Percentiles rank a stretch among this genome's conserved stretches.
Conservation (phyloP, 64 coral and sea anemone genomes). For the Montipora efflorescens region DNA sequence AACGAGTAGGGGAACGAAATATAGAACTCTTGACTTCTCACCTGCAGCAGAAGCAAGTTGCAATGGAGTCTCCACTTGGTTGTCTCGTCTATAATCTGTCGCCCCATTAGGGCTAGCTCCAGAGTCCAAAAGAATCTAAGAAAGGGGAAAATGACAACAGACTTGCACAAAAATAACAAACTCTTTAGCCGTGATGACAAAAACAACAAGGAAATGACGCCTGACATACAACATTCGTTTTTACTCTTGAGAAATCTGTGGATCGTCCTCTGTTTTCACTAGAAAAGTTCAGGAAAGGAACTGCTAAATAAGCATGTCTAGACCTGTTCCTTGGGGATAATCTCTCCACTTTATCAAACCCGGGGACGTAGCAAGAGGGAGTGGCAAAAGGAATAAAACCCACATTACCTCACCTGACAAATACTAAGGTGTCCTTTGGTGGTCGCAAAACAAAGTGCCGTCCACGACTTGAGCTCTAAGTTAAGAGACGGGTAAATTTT, state of each 20-base stretch:
- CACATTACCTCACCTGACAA: slow-evolving; percentile 66
- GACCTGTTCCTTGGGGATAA: no score
- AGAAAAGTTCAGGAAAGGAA: no score
- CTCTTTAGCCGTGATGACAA: no score
- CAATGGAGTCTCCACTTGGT: slow-evolving; percentile 69
- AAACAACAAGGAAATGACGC: no score
- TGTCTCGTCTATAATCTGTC: slow-evolving; percentile 28
- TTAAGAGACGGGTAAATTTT: slow-evolving; percentile 58
- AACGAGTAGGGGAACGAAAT: not conserved
- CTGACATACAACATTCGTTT: no score
- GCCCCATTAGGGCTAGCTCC: slow-evolving; percentile 81
- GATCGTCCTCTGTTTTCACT: no score
- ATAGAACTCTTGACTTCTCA: not conserved
- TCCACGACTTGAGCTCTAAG: slow-evolving; percentile 72
- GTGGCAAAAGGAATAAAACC: no score
- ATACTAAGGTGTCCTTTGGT: slow-evolving; percentile 69
- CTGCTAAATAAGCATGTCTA: no score
- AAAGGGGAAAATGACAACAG: not conserved
- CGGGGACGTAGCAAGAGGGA: no score
- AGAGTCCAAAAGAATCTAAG: slow-evolving; percentile 77
- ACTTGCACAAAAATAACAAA: not conserved
- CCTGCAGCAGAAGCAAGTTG: slow-evolving; percentile 84
- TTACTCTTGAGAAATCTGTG: no score
- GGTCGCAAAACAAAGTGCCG: slow-evolving; percentile 78
- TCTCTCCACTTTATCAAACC: no score